Percentiles rank a stretch among this genome's conserved stretches.
Conservation (phyloP, 64 coral and sea anemone genomes). For the Porites australiensis region DNA sequence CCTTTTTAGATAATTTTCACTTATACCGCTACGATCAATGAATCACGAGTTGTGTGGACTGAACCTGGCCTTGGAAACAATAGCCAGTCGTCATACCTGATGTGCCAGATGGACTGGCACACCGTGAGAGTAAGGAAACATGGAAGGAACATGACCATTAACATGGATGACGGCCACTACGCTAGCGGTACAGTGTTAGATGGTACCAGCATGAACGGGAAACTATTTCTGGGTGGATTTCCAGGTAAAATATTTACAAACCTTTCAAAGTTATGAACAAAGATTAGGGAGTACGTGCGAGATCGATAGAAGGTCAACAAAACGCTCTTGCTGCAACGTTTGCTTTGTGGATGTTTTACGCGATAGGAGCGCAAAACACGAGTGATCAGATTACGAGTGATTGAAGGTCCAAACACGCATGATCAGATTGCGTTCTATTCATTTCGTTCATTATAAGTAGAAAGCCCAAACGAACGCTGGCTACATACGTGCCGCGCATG, state of each 20-base stretch:
- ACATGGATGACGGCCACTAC: constrained; percentile 12
- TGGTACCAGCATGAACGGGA: neutral
- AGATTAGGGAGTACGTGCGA: no score
- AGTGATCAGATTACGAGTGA: no score
- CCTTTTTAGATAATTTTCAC: constrained; percentile 46
- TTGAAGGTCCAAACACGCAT: no score
- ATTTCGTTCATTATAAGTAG: no score
- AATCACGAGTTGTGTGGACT: constrained; percentile 45
- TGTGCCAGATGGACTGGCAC: constrained; percentile 78
- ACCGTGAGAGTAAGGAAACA: constrained; percentile 11
- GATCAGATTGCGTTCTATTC: no score
- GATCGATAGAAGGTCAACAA: no score
- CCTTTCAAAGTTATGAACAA: no score
- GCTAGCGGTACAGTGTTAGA: neutral
- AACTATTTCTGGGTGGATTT: constrained; percentile 62
- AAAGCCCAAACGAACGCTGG: no score
- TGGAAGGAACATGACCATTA: constrained; percentile 16
- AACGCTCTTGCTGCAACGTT: no score
- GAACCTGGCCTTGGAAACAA: constrained; percentile 37
- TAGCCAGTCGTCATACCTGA: constrained; percentile 53
- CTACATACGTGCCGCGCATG: no score
- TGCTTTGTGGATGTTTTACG: no score
- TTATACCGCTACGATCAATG: neutral
- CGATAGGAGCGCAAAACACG: no score
- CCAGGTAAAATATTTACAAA: constrained; percentile 39